Evolutionary conservation across 30 jellyfish, hydroid and myxozoan species (phyloP), one percentile per base, ranked within the genome.

Genomic region (Clytia hemisphaerica): DNA sequence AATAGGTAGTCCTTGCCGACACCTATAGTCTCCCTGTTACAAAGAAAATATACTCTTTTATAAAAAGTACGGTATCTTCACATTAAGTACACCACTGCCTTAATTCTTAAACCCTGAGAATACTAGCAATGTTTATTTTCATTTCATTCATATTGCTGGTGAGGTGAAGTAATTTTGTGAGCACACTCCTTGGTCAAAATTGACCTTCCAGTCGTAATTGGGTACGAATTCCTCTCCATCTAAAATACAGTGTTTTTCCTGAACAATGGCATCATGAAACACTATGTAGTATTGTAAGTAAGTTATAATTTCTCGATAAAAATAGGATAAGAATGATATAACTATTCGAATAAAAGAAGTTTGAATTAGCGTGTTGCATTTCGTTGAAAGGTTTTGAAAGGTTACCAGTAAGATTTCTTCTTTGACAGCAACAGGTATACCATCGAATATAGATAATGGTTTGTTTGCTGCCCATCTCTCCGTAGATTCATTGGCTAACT

Each of bases 361-460:
- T n/a, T n/a, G n/a, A n/a, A n/a, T n/a, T n/a, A n/a, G n/a, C n/a
- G n/a, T n/a, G n/a, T n/a, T n/a, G n/a, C n/a, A n/a, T n/a, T n/a
- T n/a, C n/a, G n/a, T n/a, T n/a, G n/a, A n/a, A n/a, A n/a, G n/a
- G n/a, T n/a, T n/a, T n/a, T n/a, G n/a, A n/a, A n/a, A n/a, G n/a
- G n/a, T 61, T 55, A 88, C 97, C 50, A 88, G 80, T 46, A 63
- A 37, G 37, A 53, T 36, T 38, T 73, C 89, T 61, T 88, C 97
- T 44, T 88, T 88, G 21, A 82, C 93, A 30, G 92, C 71, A 4
- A 88, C 72, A 0, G 97, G 97, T 33, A 88, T 70, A n/a, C 97
- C 97, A 75, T 88, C 97, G 38, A 88, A 75, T 0, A 88, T 78
- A 5, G 97, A 88, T 25, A 88, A 53, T 1, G 97, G 97, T 19